Evolutionary conservation across 1,140 invertebrate species (phyloP), one percentile per base, ranked within the genome.

Genomic region (Belonocnema kinseyi): DNA sequence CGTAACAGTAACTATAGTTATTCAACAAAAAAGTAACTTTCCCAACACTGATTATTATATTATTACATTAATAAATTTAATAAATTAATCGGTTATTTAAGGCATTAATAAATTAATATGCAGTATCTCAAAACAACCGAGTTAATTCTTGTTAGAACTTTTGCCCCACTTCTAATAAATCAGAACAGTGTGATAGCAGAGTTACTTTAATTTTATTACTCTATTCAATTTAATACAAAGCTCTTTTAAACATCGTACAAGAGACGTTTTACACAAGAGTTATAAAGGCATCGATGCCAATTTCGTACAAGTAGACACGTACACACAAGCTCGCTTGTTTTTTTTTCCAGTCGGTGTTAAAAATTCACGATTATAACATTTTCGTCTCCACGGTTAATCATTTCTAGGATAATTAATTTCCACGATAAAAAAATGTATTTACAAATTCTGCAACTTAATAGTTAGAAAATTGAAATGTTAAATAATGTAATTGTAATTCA

Each of bases 191-290:
- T 46, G 58, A 16, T 66, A 66, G 40, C 26, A n/a, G 33, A 66
- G 61, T 66, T 66, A 61, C 58, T 61, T 61, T 19, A 61, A 61
- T 16, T 61, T 61, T 61, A 66, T 66, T 66, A 66, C 58, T 33
- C 12, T 56, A 56, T 56, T 56, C 17, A 19, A 66, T 66, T 66
- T 66, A 16, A 66, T 66, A 66, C 61, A 66, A 66, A 66, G 26
- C 61, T 66, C 61, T 46, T 66, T 10, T 66, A 6, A 66, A 66
- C 33, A 66, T 40, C n/a, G 26, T 66, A 66, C 26, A 54, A 54
- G 53, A 54, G 3, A 66, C 61, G 14, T 66, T 66, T 46, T 66
- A 40, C 33, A 33, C n/a, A 46, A 5, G 21, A 61, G 46, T 16
- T 58, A 66, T 8, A 66, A 66, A 66, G 26, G 21, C 21, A 14